phyloP scores from a whole-genome alignment of 92 coral and sea anemone genomes.

The Hydrozoanthus gracilis region DNA sequence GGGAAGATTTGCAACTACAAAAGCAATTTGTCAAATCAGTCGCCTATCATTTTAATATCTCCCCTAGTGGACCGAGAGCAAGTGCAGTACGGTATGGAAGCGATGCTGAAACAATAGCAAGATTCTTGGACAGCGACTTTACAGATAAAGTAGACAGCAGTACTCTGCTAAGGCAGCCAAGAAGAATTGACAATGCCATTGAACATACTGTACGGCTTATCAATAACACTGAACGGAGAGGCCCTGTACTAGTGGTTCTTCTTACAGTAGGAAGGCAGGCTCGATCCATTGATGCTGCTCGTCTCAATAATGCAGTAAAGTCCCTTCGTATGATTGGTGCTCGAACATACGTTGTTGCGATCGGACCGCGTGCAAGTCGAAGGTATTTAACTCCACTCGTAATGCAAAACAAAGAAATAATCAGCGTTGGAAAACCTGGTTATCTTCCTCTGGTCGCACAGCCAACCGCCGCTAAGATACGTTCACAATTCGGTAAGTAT shows the following conservation, averaged over 20 bases:
- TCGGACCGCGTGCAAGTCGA: constrained; percentile 24
- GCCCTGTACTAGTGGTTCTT: constrained; percentile 50
- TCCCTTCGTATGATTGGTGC: constrained; percentile 22
- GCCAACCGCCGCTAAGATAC: constrained; percentile 3
- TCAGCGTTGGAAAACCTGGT: constrained; percentile 6
- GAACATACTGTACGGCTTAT: constrained; percentile 15
- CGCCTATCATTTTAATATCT: constrained; percentile 47
- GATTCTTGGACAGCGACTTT: constrained; percentile 15
- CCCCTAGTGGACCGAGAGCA: constrained; percentile 49
- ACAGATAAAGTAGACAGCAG: constrained; percentile 6
- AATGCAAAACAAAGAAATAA: constrained; percentile 14
- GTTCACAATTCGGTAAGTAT: constrained; percentile 35
- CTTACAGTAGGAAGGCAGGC: constrained; percentile 55
- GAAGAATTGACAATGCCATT: constrained; percentile 45
- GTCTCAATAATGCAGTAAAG: constrained; percentile 9
- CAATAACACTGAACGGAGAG: constrained; percentile 34
- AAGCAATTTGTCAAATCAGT: constrained; percentile 51
- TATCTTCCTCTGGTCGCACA: constrained; percentile 31
- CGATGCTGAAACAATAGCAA: constrained; percentile 43
- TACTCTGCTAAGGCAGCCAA: constrained; percentile 22
- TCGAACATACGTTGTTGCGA: constrained; percentile 26
- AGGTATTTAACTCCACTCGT: constrained; percentile 9
- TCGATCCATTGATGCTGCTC: constrained; percentile 20
- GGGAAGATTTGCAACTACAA: constrained; percentile 35
- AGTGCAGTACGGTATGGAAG: constrained; percentile 54